Base-by-base conservation (phyloP, 2,888 invertebrate genomes). In the Gastracanthus pulcherrimus region DNA sequence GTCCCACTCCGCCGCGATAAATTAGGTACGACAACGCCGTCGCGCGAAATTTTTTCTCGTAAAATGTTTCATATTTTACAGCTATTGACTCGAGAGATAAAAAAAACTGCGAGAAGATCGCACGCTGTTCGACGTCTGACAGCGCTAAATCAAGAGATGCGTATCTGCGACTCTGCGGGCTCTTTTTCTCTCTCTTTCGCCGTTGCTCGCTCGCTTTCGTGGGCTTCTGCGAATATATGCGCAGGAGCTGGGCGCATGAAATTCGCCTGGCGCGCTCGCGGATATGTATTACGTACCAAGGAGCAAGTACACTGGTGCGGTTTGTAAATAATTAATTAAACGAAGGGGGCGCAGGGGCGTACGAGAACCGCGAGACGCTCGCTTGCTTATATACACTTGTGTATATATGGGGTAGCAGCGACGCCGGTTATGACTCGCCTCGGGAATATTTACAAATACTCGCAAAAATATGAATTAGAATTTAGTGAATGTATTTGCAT, bases 311-410 rank as follows among this genome's bases (percentile, higher is more conserved):
- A 58, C n/a, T 16, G n/a, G n/a, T n/a, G 38, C 51, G 75, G 41
- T 51, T 48, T 34, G 75, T 75, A 51, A 64, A 75, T 75, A 75
- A 75, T 75, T 75, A 66, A 75, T 75, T 75, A 16, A 51, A 16
- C 48, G 62, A 62, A 74, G 64, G 72, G 62, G 51, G n/a, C n/a
- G 45, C 5, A 38, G 7, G 71, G 6, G 72, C 31, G 31, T n/a
- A n/a, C n/a, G n/a, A n/a, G n/a, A n/a, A n/a, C n/a, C n/a, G n/a
- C n/a, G n/a, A n/a, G n/a, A n/a, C n/a, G n/a, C n/a, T n/a, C n/a
- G n/a, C n/a, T n/a, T n/a, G n/a, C n/a, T n/a, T n/a, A n/a, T n/a
- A n/a, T n/a, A n/a, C n/a, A n/a, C n/a, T n/a, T n/a, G n/a, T n/a
- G n/a, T n/a, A n/a, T n/a, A n/a, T n/a, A n/a, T n/a, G n/a, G n/a